These are phyloP conservation scores for Meloe dianella DNA, from an alignment of 2,888 invertebrate species.

Conservation along the genomic window DNA sequence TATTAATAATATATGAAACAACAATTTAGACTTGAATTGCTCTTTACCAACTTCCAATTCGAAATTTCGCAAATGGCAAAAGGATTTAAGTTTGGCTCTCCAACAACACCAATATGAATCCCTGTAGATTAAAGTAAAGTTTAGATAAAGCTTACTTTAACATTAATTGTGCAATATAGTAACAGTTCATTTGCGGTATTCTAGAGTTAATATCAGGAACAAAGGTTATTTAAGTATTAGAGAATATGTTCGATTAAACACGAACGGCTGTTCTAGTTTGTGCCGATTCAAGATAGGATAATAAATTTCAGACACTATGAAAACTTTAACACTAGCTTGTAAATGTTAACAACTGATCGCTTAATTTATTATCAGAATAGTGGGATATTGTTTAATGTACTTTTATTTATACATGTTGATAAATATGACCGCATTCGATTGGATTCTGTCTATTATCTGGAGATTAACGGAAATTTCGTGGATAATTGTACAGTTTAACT, in stretches of 20 bases:
- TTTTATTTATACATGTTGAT: background rate
- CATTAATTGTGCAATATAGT: background rate
- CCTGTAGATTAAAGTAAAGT: background rate
- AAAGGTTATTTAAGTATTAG: background rate
- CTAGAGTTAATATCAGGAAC: background rate
- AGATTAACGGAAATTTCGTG: slow-evolving; percentile 2
- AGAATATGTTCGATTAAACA: background rate
- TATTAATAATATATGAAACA: too few relatives aligned
- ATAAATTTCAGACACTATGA: background rate
- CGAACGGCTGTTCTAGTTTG: background rate
- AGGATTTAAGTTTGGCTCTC: background rate
- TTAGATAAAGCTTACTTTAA: background rate
- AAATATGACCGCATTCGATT: background rate
- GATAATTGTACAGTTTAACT: background rate
- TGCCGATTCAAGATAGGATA: background rate
- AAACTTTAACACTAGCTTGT: background rate
- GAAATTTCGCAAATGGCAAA: background rate
- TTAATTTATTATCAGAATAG: background rate
- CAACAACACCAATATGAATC: background rate
- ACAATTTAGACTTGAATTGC: background rate
- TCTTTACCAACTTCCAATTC: background rate
- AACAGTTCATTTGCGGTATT: slow-evolving; percentile 1
- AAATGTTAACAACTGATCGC: background rate
- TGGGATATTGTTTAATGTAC: background rate
- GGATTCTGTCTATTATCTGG: background rate